A percentile compares a stretch with the other conserved stretches of the same genome.
Evolutionary conservation across 2,113 vertebrate species (phyloP).

Genomic region (Atrichornis clamosus): DNA sequence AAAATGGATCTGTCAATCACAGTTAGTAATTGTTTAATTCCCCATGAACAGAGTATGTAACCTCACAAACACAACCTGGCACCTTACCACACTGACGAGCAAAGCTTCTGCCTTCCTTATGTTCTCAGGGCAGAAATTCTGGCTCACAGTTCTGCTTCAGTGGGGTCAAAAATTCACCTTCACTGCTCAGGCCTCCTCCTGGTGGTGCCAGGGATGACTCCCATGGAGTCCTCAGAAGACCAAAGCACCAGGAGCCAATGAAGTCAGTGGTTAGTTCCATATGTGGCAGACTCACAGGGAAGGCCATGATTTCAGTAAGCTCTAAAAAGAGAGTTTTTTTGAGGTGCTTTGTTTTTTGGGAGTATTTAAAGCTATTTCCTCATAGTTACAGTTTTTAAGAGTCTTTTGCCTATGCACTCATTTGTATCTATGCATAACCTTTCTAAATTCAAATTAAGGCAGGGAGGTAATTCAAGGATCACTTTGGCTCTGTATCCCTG

Average conservation of each 20-base stretch:
- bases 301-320: not conserved
- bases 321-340: rapidly evolving
- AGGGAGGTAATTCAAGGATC: not conserved
- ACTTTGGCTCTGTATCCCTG: not conserved
- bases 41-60: not conserved
- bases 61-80: not conserved
- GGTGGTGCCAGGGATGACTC: not conserved
- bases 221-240: not conserved
- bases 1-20: not conserved
- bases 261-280: not conserved
- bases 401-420: not conserved
- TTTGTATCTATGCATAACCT: not conserved
- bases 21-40: not conserved
- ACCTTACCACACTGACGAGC: not conserved
- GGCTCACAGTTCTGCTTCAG: not conserved
- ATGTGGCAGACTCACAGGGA: not conserved
- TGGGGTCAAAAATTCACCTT: not conserved
- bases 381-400: not conserved
- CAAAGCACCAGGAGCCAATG: not conserved
- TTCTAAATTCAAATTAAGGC: not conserved
- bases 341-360: not conserved
- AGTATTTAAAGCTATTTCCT: not conserved
- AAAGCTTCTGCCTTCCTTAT: not conserved
- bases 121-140: not conserved
- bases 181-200: not conserved